These are phyloP conservation scores for Sebastes paucispinis DNA, from an alignment of 2,797 vertebrate genomes.

Conservation along the genomic window DNA sequence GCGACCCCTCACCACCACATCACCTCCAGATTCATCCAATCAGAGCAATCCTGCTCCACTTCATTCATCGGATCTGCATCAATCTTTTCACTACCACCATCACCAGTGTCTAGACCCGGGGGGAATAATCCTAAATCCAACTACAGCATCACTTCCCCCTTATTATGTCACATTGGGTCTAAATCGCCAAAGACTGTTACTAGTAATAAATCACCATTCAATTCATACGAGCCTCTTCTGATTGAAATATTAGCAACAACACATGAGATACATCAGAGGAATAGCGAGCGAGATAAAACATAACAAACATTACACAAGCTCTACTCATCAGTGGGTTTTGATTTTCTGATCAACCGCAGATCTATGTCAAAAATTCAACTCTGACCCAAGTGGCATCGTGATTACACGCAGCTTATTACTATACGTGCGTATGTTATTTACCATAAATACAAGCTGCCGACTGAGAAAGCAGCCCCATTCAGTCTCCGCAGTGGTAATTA, in stretches of 20 bases:
- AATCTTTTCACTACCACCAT: no score
- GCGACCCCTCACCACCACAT: no score
- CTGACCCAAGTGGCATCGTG: constrained; percentile 33
- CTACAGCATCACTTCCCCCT: no score
- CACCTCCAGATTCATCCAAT: no score
- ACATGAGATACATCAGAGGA: constrained; percentile 27
- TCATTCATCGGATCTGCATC: no score
- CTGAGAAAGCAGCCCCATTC: constrained; percentile 45
- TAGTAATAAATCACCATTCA: no score
- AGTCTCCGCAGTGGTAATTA: constrained; percentile 68
- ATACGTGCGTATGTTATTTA: constrained; percentile 49
- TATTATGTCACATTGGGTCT: no score
- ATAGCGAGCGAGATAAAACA: neutral
- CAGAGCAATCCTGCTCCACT: no score
- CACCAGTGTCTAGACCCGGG: no score
- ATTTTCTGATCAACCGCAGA: constrained; percentile 27
- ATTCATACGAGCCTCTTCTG: no score
- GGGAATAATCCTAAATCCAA: no score
- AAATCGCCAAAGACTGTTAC: no score
- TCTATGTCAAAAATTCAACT: constrained; percentile 16
- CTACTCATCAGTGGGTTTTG: neutral
- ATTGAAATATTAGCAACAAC: constrained; percentile 9
- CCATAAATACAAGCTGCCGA: constrained; percentile 59
- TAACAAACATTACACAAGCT: neutral
- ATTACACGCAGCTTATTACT: constrained; percentile 17